A percentile compares a stretch with the other conserved stretches of the same genome.
Evolutionary conservation across 2,888 invertebrate genomes (phyloP).

Genomic region (Charanyca ferruginea): DNA sequence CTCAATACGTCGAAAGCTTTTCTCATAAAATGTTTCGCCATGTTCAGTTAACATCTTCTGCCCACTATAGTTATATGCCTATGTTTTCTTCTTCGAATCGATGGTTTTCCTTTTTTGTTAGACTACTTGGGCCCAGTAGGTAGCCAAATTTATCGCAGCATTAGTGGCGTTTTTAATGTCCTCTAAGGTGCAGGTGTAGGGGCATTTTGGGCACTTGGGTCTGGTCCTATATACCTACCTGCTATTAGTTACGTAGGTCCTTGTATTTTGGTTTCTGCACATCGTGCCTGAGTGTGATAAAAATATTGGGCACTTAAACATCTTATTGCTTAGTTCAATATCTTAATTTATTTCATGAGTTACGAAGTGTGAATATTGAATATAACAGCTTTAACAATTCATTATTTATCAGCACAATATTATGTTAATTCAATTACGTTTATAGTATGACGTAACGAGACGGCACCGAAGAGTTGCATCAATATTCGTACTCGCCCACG

Average conservation of each 20-base stretch:
- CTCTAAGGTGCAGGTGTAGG: too few species aligned
- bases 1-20: conserved; percentile 38
- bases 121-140: too few species aligned
- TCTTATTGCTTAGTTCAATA: conserved; percentile 12
- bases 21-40: background rate
- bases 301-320: background rate
- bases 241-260: background rate
- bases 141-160: too few species aligned
- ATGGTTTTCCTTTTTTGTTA: too few species aligned
- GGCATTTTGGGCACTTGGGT: too few species aligned
- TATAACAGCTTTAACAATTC: conserved; percentile 55
- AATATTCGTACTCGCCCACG: conserved; percentile 83
- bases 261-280: background rate
- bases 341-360: conserved; percentile 71
- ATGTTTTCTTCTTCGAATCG: too few species aligned
- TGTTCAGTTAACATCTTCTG: background rate
- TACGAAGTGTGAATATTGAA: conserved; percentile 48
- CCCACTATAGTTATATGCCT: too few species aligned
- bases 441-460: conserved; percentile 76
- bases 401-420: conserved; percentile 36
- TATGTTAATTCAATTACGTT: conserved; percentile 75
- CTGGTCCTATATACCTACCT: too few species aligned
- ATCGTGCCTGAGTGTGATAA: background rate
- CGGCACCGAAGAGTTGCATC: conserved; percentile 74
- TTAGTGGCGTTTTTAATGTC: too few species aligned